A percentile compares a stretch with the other conserved stretches of the same genome.
Conservation (phyloP, 2,888 invertebrate species). For the Eupithecia subfuscata region DNA sequence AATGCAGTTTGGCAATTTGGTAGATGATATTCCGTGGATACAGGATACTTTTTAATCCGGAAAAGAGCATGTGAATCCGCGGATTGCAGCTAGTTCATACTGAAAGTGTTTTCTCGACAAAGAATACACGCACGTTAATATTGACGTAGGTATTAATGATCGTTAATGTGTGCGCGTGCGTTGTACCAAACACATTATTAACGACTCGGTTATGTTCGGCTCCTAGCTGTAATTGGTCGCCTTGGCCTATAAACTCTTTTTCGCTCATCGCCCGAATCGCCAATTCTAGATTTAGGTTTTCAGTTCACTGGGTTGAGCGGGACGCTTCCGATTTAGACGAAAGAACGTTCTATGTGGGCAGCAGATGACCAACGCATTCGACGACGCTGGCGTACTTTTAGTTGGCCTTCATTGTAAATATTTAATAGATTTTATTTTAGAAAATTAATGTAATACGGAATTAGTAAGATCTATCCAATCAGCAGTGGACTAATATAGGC, state of each 20-base stretch:
- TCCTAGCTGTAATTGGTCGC: constrained; percentile 70
- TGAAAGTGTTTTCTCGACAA: background rate
- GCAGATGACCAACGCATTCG: background rate
- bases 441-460: background rate
- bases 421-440: background rate
- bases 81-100: no score
- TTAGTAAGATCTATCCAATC: no score
- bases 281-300: constrained; percentile 83
- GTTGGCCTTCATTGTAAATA: constrained; percentile 1
- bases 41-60: no score
- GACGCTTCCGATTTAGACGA: constrained; percentile 64
- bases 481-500: no score
- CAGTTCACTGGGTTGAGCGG: constrained; percentile 77
- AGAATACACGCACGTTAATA: background rate
- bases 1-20: no score
- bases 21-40: no score
- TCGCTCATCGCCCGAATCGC: constrained; percentile 72
- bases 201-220: constrained; percentile 50
- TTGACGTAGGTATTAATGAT: background rate
- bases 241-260: constrained; percentile 79
- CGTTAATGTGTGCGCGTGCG: background rate
- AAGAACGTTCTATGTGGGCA: constrained; percentile 25
- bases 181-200: constrained; percentile 53
- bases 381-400: background rate
- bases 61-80: no score